These are phyloP conservation scores for Pyrgus malvae DNA, from an alignment of 2,888 invertebrate genomes.

Conservation along the genomic window DNA sequence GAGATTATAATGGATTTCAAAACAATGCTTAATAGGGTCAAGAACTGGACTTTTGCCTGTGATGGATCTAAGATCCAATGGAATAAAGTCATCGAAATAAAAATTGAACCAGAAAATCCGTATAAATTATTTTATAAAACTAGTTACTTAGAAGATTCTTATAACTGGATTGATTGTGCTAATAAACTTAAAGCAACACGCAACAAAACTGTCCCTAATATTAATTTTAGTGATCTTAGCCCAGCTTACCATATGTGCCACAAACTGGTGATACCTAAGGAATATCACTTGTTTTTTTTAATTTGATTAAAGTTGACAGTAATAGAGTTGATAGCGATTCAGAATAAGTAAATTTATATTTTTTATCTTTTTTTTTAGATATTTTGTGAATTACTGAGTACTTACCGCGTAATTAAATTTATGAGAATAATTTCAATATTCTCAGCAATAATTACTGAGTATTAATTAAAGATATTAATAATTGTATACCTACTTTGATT, in stretches of 20 bases:
- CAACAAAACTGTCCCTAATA: constrained; percentile 11
- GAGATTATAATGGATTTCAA: not conserved
- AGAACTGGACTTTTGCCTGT: constrained; percentile 12
- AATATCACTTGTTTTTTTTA: constrained; percentile 23
- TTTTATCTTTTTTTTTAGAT: constrained; percentile 7
- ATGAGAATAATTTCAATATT: no score
- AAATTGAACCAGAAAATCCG: constrained; percentile 12
- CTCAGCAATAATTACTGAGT: no score
- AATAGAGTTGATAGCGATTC: constrained; percentile 13
- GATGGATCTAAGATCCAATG: constrained; percentile 16
- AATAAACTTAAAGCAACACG: constrained; percentile 10
- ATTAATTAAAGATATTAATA: no score
- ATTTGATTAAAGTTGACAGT: constrained; percentile 18
- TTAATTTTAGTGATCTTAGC: constrained; percentile 8
- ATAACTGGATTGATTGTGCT: constrained; percentile 9
- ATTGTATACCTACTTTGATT: no score
- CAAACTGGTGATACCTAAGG: constrained; percentile 23
- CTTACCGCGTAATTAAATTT: not conserved
- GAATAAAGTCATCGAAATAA: constrained; percentile 11
- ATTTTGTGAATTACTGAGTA: constrained; percentile 7
- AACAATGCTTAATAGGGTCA: constrained; percentile 1
- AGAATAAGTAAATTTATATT: constrained; percentile 7
- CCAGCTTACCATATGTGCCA: constrained; percentile 17
- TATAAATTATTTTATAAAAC: constrained; percentile 1
- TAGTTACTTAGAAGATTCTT: constrained; percentile 13